Conservation (phyloP, 1,140 invertebrate species). For the Polyergus mexicanus region DNA sequence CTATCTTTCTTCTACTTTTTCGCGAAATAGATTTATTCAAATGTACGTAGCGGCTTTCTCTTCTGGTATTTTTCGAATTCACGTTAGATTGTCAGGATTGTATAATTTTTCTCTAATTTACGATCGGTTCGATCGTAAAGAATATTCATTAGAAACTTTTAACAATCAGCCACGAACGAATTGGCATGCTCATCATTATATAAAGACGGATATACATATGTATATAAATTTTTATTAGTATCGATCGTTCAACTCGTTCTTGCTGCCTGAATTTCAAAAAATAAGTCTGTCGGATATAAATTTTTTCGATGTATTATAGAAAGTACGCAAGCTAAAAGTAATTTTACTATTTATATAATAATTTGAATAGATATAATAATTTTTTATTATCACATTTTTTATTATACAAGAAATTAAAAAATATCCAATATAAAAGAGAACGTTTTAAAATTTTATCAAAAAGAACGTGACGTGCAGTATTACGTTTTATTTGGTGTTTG, state of each 20-base stretch:
- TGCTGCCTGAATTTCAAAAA: not conserved
- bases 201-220: not conserved
- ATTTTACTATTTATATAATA: not conserved
- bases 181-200: not conserved
- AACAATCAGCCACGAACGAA: not conserved
- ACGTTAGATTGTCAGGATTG: not conserved
- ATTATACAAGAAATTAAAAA: not conserved
- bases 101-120: not conserved
- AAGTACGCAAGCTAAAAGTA: not conserved
- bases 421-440: too few relatives aligned
- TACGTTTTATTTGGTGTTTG: too few relatives aligned
- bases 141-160: slow-evolving; percentile 30
- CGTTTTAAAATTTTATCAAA: not conserved
- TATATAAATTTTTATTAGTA: not conserved
- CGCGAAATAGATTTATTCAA: slow-evolving; percentile 44
- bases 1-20: slow-evolving; percentile 32
- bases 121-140: not conserved
- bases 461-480: too few relatives aligned
- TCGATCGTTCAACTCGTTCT: not conserved
- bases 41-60: slow-evolving; percentile 54
- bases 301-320: not conserved
- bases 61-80: not conserved
- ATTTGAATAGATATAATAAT: too few relatives aligned
- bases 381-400: not conserved
- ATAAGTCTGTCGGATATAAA: not conserved